Evolutionary conservation across 2,888 invertebrate species (phyloP).

Genomic region (Malacosoma neustria): DNA sequence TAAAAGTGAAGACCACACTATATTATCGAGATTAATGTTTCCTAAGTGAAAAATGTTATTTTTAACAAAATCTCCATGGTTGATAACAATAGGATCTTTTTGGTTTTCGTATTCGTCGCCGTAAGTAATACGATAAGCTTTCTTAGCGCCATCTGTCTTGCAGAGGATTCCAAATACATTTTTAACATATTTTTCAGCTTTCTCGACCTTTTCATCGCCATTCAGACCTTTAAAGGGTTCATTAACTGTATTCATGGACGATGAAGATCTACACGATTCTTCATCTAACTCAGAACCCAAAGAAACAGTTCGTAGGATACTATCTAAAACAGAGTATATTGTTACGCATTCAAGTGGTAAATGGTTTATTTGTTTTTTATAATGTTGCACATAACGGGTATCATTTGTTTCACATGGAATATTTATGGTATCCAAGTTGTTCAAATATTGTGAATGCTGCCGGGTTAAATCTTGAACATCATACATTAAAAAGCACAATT

Average conservation of each 20-base stretch:
- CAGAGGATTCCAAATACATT: conserved; percentile 44
- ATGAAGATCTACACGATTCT: conserved; percentile 24
- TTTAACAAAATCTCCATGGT: conserved; percentile 49
- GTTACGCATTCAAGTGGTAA: conserved; percentile 50
- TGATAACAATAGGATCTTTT: conserved; percentile 45
- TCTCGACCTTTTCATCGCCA: conserved; percentile 27
- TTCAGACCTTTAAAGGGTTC: conserved; percentile 12
- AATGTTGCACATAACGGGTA: conserved; percentile 20
- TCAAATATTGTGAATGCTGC: conserved; percentile 59
- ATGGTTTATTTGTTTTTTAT: conserved; percentile 28
- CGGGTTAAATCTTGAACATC: conserved; percentile 68
- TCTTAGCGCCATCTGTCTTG: conserved; percentile 34
- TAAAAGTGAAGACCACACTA: conserved; percentile 36
- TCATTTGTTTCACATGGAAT: conserved; percentile 32
- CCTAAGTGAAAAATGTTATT: conserved; percentile 49
- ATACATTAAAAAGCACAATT: conserved; percentile 64
- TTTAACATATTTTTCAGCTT: conserved; percentile 37
- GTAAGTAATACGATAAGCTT: conserved; percentile 45
- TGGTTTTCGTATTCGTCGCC: conserved; percentile 52
- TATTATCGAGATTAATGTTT: conserved; percentile 46
- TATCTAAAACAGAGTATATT: conserved; percentile 46
- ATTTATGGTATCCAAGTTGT: conserved; percentile 52
- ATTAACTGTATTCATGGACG: conserved; percentile 23
- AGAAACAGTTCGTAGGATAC: conserved; percentile 39
- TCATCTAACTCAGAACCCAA: conserved; percentile 18